These are phyloP conservation scores for Frankliniella fusca DNA, from an alignment of 2,888 invertebrate genomes.

Conservation along the genomic window DNA sequence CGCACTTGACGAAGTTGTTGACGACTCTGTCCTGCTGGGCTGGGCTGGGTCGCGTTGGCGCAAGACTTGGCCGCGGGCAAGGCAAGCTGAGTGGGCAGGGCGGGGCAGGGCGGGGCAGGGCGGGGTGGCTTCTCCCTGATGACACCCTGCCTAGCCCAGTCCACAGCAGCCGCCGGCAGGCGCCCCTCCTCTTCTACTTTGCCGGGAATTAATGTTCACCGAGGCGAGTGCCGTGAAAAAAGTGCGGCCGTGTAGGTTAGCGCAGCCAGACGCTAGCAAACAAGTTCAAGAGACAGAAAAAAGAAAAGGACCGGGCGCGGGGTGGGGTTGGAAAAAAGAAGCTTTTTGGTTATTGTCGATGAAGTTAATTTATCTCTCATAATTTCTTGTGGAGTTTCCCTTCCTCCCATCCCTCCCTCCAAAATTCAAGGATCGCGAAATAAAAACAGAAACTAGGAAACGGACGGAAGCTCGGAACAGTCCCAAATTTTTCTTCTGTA, in stretches of 20 bases:
- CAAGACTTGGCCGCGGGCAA: too few species aligned
- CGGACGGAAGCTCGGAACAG: too few species aligned
- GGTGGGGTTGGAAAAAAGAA: background rate
- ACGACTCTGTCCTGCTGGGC: background rate
- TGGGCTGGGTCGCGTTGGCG: too few species aligned
- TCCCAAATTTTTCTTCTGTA: too few species aligned
- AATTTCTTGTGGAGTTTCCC: background rate
- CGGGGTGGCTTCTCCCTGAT: background rate
- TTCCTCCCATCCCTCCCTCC: too few species aligned
- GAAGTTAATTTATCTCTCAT: constrained; percentile 21
- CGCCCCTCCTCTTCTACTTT: background rate
- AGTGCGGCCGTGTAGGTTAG: too few species aligned
- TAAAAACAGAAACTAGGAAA: too few species aligned
- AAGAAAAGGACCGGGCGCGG: background rate
- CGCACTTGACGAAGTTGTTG: constrained; percentile 6
- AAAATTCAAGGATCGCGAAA: too few species aligned
- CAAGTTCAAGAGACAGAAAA: background rate
- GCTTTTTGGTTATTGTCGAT: background rate
- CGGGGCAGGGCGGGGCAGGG: background rate
- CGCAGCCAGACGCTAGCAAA: too few species aligned
- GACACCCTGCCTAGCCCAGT: background rate
- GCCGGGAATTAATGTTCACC: background rate
- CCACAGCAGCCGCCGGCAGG: background rate
- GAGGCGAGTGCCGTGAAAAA: too few species aligned
- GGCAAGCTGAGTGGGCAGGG: background rate